Evolutionary conservation across 2,113 vertebrate genomes (phyloP), one percentile per base, ranked within the genome.

Genomic region (Ammodytes dubius): DNA sequence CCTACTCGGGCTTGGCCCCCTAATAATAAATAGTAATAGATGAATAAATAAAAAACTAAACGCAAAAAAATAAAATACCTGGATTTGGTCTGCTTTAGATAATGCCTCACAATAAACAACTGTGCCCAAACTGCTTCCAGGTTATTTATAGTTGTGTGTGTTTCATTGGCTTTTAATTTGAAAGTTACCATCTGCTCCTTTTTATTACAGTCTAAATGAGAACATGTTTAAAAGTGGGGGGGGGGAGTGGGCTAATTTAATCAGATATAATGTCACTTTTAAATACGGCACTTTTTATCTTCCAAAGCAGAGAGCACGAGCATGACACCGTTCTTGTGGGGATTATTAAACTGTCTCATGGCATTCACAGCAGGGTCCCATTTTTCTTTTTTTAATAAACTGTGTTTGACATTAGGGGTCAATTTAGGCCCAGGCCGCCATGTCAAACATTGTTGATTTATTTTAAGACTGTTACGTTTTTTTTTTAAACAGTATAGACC

Each of bases 81-180:
- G 77, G n/a, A 78, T 84, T 81, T 72, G 85, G 79, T 84, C 87
- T 86, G 67, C 84, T 81, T 27, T 75, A 52, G 61, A 74, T 60
- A 85, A 79, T 70, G 54, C 61, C 66, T 63, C 53, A 70, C 67
- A 58, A 82, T 74, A 83, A 88, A 81, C 13, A 39, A 42, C 76
- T 14, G 4, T 1, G 73, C 27, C 19, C 35, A 77, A 70, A 37
- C 42, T 6, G 64, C 68, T 67, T 76, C 70, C 15, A 35, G 77
- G 83, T 73, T 93, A 88, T 91, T 92, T 89, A 91, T 84, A 89
- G 87, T 70, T 27, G 43, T 14, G 15, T 8, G 15, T 8, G 72
- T 92, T 89, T 82, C 70, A 81, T 88, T 89, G 83, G 82, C 86
- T 91, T 92, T 90, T 93, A 91, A 93, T 92, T 27, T 88, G 87